Base-by-base conservation (phyloP, 2,888 invertebrate genomes). In the Fragum fragum region DNA sequence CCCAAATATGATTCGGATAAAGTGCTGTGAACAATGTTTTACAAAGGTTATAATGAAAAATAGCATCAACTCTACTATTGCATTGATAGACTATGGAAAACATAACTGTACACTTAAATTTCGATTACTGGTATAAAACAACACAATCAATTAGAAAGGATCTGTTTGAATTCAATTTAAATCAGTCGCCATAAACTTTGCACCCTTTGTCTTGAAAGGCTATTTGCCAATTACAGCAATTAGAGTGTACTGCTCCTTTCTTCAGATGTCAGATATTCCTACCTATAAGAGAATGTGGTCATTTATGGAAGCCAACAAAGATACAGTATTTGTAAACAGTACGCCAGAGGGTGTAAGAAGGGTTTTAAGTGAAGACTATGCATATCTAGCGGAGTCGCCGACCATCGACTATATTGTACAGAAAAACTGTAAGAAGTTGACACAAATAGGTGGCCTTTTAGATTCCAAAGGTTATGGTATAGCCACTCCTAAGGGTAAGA, bases 331-430 rank as follows among this genome's bases (percentile, higher is more conserved):
- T 91, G 98, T 98, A 0, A 96, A 97, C 72, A 97, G 97, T 0
- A 98, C 98, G 94, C 97, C 98, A 87, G 98, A 98, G 90, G 99
- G 99, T 0, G 97, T 99, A 29, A 96, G 96, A 89, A 95, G 97
- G 68, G 99, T 99, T 0, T 71, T 96, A 96, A 76, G 96, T 96
- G 70, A 98, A 97, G 97, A 99, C 94, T 99, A 99, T 94, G 99
- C 99, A 0, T 99, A 98, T 94, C 96, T 99, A 26, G 99, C 99
- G 98, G 99, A 99, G 95, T 99, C 98, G 0, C 98, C 99, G 0
- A 98, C 98, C 97, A 95, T 99, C 81, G 99, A 99, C 94, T 99
- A 99, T 93, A 98, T 18, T 97, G 98, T 95, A 23, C 93, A 94
- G 83, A 76, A 99, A 66, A 97, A 99, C 94, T 99, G 99, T 93